Evolutionary conservation across 2,113 vertebrate species (phyloP).

Genomic region (Rutilus rutilus): DNA sequence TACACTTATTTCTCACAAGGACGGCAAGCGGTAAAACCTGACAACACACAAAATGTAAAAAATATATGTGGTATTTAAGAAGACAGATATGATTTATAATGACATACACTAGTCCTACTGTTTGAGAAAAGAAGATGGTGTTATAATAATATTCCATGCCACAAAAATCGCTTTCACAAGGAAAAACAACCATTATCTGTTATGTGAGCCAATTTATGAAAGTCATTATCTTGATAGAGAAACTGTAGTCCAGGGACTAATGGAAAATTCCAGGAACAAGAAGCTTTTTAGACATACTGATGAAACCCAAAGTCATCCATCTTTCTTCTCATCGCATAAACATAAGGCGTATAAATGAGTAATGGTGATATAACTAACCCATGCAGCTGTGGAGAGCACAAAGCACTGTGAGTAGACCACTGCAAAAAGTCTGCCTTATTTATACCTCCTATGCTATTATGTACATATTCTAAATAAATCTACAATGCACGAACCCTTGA

Average conservation of each 20-base stretch:
- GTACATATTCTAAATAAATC: conserved; percentile 33
- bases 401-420: conserved; percentile 43
- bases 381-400: conserved; percentile 53
- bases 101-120: neutral
- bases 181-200: conserved; percentile 46
- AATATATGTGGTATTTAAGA: neutral
- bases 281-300: conserved; percentile 51
- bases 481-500: conserved; percentile 14
- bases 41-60: neutral
- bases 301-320: conserved; percentile 55
- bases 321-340: conserved; percentile 58
- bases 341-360: conserved; percentile 65
- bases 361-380: conserved; percentile 60
- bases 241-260: conserved; percentile 53
- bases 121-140: conserved; percentile 12
- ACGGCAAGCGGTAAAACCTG: no score
- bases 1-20: neutral
- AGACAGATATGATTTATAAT: conserved; percentile 13
- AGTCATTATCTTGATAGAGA: conserved; percentile 49
- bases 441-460: conserved; percentile 40
- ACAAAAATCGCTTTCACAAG: conserved; percentile 10
- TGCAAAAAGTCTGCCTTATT: conserved; percentile 46
- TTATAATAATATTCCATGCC: conserved; percentile 43
- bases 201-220: conserved; percentile 43
- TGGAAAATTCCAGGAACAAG: conserved; percentile 56